These are phyloP conservation scores for Neoniphon sammara DNA, from an alignment of 2,797 vertebrate species.

Conservation along the genomic window DNA sequence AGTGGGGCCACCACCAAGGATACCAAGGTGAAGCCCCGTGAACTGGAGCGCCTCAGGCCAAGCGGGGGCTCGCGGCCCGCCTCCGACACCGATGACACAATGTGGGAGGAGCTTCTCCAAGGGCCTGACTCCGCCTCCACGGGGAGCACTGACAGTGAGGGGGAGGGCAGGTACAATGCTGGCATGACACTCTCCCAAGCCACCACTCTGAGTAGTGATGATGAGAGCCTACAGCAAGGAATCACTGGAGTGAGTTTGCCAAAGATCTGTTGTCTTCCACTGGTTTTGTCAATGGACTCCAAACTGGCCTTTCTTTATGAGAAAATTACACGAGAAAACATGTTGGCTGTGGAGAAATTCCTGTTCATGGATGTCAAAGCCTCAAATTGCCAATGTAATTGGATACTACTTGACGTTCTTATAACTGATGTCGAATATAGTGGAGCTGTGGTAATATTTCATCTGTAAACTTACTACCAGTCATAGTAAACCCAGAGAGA, in stretches of 20 bases:
- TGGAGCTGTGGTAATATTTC: too few relatives aligned
- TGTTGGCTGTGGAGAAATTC: too few relatives aligned
- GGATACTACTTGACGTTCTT: too few relatives aligned
- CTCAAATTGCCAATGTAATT: too few relatives aligned
- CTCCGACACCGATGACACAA: constrained; percentile 95
- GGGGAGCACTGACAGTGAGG: constrained; percentile 90
- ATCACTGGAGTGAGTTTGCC: constrained; percentile 66
- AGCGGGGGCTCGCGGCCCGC: constrained; percentile 86
- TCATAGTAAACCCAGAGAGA: background rate
- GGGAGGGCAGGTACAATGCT: constrained; percentile 78
- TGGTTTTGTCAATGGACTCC: background rate
- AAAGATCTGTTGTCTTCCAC: background rate
- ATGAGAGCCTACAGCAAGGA: constrained; percentile 90
- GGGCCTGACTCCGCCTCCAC: constrained; percentile 91
- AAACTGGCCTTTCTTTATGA: too few relatives aligned
- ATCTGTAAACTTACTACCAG: too few relatives aligned
- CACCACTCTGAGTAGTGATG: constrained; percentile 81
- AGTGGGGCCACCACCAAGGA: constrained; percentile 16
- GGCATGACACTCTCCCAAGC: constrained; percentile 71
- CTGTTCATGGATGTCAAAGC: too few relatives aligned
- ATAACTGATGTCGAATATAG: too few relatives aligned
- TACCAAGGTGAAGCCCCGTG: constrained; percentile 48
- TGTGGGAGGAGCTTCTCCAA: constrained; percentile 97
- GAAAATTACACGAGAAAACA: too few relatives aligned
- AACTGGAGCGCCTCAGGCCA: constrained; percentile 80